phyloP scores from a whole-genome alignment of 2,113 vertebrate genomes.

The Tetrao urogallus region DNA sequence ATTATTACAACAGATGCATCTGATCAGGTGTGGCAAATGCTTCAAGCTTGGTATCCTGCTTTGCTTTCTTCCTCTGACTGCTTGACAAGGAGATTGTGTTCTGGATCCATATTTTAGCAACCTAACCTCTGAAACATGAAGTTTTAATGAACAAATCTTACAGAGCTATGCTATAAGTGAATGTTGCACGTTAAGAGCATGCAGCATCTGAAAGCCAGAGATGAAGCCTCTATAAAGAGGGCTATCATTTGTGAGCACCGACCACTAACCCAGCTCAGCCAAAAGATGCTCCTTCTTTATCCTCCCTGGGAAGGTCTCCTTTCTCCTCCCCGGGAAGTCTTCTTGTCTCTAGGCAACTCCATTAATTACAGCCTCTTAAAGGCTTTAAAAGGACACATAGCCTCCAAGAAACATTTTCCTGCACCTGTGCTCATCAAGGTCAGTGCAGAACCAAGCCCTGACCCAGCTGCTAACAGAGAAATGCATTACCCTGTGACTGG shows the following conservation, averaged over 20 bases:
- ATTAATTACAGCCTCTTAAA: not conserved
- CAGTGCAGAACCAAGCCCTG: not conserved
- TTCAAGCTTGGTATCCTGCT: not conserved
- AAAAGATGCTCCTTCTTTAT: not conserved
- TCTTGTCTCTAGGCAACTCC: not conserved
- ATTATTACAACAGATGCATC: not conserved
- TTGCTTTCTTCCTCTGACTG: not conserved
- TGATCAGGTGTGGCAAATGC: not conserved
- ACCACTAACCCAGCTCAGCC: not conserved
- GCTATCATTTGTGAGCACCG: not conserved
- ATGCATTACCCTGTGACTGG: not conserved
- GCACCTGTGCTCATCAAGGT: not conserved
- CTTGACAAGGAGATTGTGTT: not conserved
- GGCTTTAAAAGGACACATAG: not conserved
- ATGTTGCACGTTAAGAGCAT: accelerated
- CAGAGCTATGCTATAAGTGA: not conserved
- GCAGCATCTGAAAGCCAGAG: not conserved
- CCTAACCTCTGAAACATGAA: not conserved
- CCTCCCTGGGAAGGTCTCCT: not conserved
- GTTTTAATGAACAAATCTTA: not conserved
- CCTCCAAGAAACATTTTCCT: not conserved
- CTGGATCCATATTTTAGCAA: not conserved
- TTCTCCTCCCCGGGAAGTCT: not conserved
- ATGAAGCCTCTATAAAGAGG: not conserved
- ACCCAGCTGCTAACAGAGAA: not conserved